phyloP scores from a whole-genome alignment of 2,888 invertebrate species.

The Polydrusus pterygomalis region DNA sequence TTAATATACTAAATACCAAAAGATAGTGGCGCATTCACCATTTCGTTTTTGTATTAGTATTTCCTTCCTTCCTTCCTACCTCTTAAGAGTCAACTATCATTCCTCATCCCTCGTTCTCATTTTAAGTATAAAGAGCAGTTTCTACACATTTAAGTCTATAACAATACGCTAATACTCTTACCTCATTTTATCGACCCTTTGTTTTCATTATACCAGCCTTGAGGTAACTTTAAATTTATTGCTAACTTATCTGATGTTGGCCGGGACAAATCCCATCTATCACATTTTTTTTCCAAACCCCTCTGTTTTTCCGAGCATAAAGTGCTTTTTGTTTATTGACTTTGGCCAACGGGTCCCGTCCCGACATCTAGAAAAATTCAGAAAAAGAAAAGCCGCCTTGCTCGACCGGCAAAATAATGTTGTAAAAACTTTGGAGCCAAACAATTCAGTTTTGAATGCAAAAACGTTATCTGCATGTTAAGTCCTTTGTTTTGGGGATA shows the following conservation, averaged over 20 bases:
- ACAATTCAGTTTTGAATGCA: slow-evolving; percentile 23
- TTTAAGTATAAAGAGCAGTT: too few species aligned
- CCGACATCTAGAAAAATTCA: slow-evolving; percentile 24
- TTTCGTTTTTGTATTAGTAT: too few species aligned
- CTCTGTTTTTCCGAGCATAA: slow-evolving; percentile 16
- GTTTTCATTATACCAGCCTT: slow-evolving; percentile 1
- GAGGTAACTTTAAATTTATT: slow-evolving; percentile 16
- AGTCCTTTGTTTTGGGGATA: background rate
- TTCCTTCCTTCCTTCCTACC: too few species aligned
- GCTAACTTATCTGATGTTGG: slow-evolving; percentile 25
- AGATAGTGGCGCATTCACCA: too few species aligned
- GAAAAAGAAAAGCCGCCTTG: slow-evolving; percentile 22
- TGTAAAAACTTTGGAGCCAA: slow-evolving; percentile 15
- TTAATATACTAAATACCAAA: too few species aligned
- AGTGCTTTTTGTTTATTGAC: slow-evolving; percentile 38
- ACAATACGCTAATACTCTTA: background rate
- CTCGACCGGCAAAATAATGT: slow-evolving; percentile 11
- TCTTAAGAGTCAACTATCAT: too few species aligned
- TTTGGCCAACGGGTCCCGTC: slow-evolving; percentile 17
- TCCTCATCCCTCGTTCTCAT: too few species aligned
- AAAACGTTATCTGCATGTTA: slow-evolving; percentile 6
- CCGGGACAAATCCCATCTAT: slow-evolving; percentile 31
- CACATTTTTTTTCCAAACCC: slow-evolving; percentile 25
- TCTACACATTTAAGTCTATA: too few species aligned
- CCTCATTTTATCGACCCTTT: background rate